These are phyloP conservation scores for Tenodera sinensis DNA, from an alignment of 2,888 invertebrate species.

Conservation along the genomic window DNA sequence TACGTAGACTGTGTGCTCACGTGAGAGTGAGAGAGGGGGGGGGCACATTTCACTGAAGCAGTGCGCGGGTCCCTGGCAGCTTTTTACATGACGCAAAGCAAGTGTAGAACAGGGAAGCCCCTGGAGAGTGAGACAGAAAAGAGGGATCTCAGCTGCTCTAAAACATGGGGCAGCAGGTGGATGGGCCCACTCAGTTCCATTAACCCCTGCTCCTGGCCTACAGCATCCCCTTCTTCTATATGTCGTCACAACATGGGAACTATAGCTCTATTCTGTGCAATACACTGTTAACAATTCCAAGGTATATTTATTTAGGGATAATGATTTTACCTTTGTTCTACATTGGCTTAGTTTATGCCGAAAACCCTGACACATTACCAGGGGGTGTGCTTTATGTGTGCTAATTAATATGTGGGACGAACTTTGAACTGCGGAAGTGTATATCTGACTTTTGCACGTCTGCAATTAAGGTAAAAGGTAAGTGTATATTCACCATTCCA, in stretches of 20 bases:
- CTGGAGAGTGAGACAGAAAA: not conserved
- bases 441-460: too few relatives aligned
- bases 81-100: not conserved
- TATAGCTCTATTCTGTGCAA: not conserved
- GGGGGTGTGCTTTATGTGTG: too few relatives aligned
- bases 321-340: not conserved
- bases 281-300: not conserved
- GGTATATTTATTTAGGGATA: not conserved
- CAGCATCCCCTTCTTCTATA: not conserved
- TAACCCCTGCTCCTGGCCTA: not conserved
- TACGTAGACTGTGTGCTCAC: not conserved
- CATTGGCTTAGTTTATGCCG: not conserved
- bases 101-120: not conserved
- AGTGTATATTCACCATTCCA: too few relatives aligned
- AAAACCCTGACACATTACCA: too few relatives aligned
- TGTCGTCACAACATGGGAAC: not conserved
- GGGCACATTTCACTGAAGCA: not conserved
- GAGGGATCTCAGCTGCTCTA: not conserved
- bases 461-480: too few relatives aligned
- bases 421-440: too few relatives aligned
- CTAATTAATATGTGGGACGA: too few relatives aligned
- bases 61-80: not conserved
- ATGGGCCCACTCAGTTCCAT: not conserved
- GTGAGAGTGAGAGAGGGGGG: too few relatives aligned
- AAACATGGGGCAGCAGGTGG: not conserved